These are phyloP conservation scores for Microctonus aethiopoides DNA, from an alignment of 2,888 invertebrate species.

Conservation along the genomic window DNA sequence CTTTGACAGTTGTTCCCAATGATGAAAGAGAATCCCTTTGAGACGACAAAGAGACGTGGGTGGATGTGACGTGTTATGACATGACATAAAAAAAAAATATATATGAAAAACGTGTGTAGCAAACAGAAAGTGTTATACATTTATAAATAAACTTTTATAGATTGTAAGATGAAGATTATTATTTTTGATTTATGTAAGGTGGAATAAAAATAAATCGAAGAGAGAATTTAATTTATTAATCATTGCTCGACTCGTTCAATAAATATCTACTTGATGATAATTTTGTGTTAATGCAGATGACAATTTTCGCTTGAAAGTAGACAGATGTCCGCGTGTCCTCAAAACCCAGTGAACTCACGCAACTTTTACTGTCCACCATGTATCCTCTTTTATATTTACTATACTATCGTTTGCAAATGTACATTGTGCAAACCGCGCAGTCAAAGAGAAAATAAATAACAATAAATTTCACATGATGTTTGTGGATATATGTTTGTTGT, in stretches of 20 bases:
- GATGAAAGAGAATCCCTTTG: conserved; percentile 15
- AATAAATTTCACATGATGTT: conserved; percentile 18
- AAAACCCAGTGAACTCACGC: conserved; percentile 55
- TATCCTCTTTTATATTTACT: conserved; percentile 19
- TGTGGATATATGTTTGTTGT: conserved; percentile 19
- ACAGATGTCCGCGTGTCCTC: conserved; percentile 51
- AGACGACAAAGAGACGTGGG: background rate
- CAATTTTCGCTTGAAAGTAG: conserved; percentile 9
- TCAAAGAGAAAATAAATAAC: conserved; percentile 32
- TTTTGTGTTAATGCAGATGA: background rate
- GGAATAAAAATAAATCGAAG: background rate
- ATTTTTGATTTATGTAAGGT: background rate
- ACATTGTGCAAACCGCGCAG: background rate
- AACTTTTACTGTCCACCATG: conserved; percentile 14
- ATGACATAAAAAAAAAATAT: background rate
- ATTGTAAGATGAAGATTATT: background rate
- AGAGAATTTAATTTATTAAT: background rate
- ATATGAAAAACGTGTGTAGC: background rate
- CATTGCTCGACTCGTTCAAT: background rate
- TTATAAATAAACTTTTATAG: no score
- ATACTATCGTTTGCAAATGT: no score
- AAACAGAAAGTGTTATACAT: no score
- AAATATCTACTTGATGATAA: background rate
- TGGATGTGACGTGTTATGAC: background rate
- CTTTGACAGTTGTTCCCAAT: conserved; percentile 19